These are phyloP conservation scores for Entelurus aequoreus DNA, from an alignment of 2,113 vertebrate genomes.

Conservation along the genomic window DNA sequence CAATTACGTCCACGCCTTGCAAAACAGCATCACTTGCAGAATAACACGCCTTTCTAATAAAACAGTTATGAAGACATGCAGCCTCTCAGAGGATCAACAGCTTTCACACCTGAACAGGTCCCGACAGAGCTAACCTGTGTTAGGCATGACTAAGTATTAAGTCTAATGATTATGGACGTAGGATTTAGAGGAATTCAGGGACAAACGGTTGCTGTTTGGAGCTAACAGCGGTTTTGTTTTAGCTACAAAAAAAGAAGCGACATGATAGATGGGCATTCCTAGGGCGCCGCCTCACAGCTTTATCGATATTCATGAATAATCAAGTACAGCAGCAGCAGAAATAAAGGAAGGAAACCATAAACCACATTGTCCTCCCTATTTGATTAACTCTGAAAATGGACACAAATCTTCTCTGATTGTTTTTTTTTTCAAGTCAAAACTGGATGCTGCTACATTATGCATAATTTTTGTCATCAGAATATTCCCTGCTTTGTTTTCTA, in stretches of 20 bases:
- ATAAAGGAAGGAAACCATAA: slow-evolving; percentile 4
- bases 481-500: neutral
- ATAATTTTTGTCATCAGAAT: neutral
- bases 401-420: too few relatives aligned
- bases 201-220: slow-evolving; percentile 5
- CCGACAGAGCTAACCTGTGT: slow-evolving; percentile 7
- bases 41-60: slow-evolving; percentile 35
- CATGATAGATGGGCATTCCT: slow-evolving; percentile 40
- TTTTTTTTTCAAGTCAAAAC: neutral
- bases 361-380: neutral
- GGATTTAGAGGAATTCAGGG: slow-evolving; percentile 6
- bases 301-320: slow-evolving; percentile 63
- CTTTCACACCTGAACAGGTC: slow-evolving; percentile 23
- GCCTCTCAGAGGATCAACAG: neutral
- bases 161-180: slow-evolving; percentile 12
- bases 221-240: neutral
- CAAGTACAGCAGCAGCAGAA: slow-evolving; percentile 40
- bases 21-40: slow-evolving; percentile 17
- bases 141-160: slow-evolving; percentile 19
- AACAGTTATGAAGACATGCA: slow-evolving; percentile 24
- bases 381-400: too few relatives aligned
- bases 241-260: neutral
- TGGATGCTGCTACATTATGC: neutral
- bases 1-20: neutral
- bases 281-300: slow-evolving; percentile 41